Conservation (phyloP, 2,113 vertebrate species). For the Barbus barbus region DNA sequence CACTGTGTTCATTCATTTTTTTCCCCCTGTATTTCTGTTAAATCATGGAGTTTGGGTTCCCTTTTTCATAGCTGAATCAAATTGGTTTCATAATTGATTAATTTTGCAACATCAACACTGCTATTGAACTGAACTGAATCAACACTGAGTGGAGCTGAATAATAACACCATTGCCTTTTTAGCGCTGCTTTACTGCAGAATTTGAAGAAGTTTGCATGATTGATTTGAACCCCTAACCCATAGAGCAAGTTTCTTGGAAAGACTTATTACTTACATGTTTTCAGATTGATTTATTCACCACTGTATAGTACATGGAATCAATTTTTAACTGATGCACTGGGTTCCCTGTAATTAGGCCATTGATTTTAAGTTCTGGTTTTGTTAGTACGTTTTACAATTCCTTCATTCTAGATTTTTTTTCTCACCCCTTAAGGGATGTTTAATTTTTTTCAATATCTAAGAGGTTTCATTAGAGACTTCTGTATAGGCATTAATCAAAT, state of each 20-base stretch:
- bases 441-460: background rate
- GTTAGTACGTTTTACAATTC: conserved; percentile 33
- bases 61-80: background rate
- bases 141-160: background rate
- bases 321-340: conserved; percentile 24
- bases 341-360: conserved; percentile 42
- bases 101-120: background rate
- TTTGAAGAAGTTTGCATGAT: too few relatives aligned
- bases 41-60: background rate
- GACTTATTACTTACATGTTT: background rate
- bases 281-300: conserved; percentile 47
- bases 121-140: background rate
- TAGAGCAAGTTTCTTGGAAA: background rate
- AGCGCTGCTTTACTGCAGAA: background rate
- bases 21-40: background rate
- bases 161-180: background rate
- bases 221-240: background rate
- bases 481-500: background rate
- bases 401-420: background rate
- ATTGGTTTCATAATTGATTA: background rate
- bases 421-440: background rate
- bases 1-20: background rate
- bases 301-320: conserved; percentile 42
- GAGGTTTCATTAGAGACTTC: background rate
- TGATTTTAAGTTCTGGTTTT: conserved; percentile 31